Base-by-base conservation (phyloP, 2,113 vertebrate species). In the Vulpes vulpes region DNA sequence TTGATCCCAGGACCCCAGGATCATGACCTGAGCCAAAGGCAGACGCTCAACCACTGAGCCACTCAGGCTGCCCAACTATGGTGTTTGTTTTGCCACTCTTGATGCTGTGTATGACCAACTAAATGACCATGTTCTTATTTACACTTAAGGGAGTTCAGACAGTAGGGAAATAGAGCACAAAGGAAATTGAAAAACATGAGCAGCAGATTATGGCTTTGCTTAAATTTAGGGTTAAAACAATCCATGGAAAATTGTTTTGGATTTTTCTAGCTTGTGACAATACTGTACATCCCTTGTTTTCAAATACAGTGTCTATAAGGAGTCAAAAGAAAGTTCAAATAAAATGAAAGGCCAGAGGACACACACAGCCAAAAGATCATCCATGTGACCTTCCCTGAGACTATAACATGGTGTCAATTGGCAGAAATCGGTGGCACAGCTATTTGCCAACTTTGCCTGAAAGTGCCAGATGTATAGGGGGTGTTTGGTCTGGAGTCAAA, bases 361-460 rank as follows among this genome's bases (percentile, higher is more conserved):
- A 0, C 2, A 67, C 25, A 43, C 22, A 35, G 90, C 30, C 83
- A 87, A 81, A 49, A 3, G 19, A 38, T 73, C 76, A 87, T 32
- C 95, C 87, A 16, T 8, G 86, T 97, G 89, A 8, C 25, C 27
- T 90, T 81, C 95, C 93, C 83, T 53, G 82, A 96, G 97, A 96
- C 92, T 73, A 82, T 11, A 20, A 43, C 69, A 38, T 14, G 53
- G 84, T 38, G 60, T 97, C 74, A 84, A 25, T 51, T 5, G 0
- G 69, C 79, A 60, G 95, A 94, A 69, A 86, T 98, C 89, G 79
- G 15, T 83, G 65, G 57, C 91, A 89, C 55, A 73, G 83, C 43
- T 96, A 38, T 97, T 98, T 98, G 81, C 80, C 69, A 71, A 74
- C 73, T 93, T n/a, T 94, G n/a, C 91, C 59, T 92, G 32, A 67